Base-by-base conservation (phyloP, 2,113 vertebrate species). In the Alligator sinensis region DNA sequence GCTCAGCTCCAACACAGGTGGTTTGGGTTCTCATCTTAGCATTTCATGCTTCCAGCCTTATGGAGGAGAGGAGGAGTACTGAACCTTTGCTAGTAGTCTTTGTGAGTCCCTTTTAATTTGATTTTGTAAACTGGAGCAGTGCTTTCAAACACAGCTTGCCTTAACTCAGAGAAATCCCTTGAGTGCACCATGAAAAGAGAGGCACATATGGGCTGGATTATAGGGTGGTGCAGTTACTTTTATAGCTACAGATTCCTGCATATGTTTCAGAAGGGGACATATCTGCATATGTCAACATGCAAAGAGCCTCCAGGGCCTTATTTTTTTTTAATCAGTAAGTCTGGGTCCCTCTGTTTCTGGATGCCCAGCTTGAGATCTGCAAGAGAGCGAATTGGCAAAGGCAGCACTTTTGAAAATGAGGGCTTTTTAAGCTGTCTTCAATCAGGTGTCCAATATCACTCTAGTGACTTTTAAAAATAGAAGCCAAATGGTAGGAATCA, bases 181-280 rank as follows among this genome's bases (percentile, higher is more conserved):
- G 94, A 89, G 94, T 4, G 4, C 0, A 0, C 90, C 80, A 77
- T 84, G 88, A 89, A 95, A 89, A 68, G 11, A 89, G 70, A 86
- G 62, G 58, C 82, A 93, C 95, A 96, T 92, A 90, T 96, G 87
- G 78, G 87, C 90, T 88, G 90, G 93, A 94, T 95, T 95, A 95
- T 14, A 57, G 93, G 59, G 70, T 89, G 75, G 70, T 94, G 86
- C 93, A 92, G 84, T 66, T 70, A 70, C 80, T 92, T 94, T 95
- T 91, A 93, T 54, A 94, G 94, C 91, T 93, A 84, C 75, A 92
- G 90, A 93, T 84, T 84, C 75, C 95, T 88, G 87, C 96, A 92
- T 91, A 8, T 93, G 96, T 94, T 96, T 95, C 90, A 1, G 10
- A 92, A 87, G 75, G 92, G 80, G 91, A 86, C 1, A 3, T 91